Evolutionary conservation across 2,888 invertebrate genomes (phyloP).

Genomic region (Marasmarcha lunaedactyla): DNA sequence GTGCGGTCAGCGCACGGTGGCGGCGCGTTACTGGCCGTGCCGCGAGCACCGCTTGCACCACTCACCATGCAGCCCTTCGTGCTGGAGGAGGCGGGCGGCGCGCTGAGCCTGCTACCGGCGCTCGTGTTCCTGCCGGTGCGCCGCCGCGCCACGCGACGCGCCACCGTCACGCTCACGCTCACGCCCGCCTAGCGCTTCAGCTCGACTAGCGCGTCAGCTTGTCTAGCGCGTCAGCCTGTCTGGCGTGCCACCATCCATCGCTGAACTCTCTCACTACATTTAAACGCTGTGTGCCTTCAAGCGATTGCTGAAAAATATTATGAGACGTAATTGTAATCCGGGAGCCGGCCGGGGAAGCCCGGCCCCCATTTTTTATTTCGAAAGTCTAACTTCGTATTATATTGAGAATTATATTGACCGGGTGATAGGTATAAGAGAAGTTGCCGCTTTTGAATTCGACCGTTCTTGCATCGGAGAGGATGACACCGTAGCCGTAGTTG

Average conservation of each 20-base stretch:
- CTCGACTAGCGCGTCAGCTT: conserved; percentile 18
- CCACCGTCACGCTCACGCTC: conserved; percentile 92
- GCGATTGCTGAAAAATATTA: conserved; percentile 78
- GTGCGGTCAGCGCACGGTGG: conserved; percentile 60
- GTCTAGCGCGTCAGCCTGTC: conserved; percentile 9
- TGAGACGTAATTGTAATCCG: conserved; percentile 62
- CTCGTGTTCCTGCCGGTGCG: conserved; percentile 95
- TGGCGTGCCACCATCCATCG: conserved; percentile 38
- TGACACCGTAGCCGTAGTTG: conserved; percentile 65
- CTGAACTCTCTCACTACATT: conserved; percentile 70
- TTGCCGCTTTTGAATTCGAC: conserved; percentile 66
- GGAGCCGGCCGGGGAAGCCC: conserved; percentile 52
- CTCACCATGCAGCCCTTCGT: conserved; percentile 95
- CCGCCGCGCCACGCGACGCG: conserved; percentile 85
- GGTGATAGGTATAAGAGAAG: conserved; percentile 67
- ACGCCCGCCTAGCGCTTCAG: conserved; percentile 84
- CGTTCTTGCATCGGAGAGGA: conserved; percentile 67
- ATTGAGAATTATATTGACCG: conserved; percentile 68
- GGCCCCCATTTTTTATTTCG: conserved; percentile 43
- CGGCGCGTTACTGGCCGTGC: conserved; percentile 62
- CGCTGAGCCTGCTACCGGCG: conserved; percentile 85
- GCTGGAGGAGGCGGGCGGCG: conserved; percentile 74
- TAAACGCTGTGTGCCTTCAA: conserved; percentile 85
- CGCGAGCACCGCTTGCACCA: conserved; percentile 74
- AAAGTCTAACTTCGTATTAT: conserved; percentile 65